phyloP scores from a whole-genome alignment of 2,888 invertebrate species.

The Trichopria drosophilae region DNA sequence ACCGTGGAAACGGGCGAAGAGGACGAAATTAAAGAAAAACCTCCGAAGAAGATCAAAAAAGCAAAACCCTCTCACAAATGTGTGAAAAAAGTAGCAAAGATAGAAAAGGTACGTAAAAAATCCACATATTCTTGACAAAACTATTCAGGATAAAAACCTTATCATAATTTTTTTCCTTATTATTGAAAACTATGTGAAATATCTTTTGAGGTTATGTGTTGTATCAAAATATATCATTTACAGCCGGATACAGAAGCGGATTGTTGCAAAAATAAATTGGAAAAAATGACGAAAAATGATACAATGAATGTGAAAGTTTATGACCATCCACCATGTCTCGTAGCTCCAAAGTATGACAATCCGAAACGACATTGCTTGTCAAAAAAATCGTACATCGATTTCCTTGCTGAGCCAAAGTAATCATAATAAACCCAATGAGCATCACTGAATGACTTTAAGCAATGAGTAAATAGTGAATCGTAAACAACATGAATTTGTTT shows the following conservation, averaged over 20 bases:
- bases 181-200: not conserved
- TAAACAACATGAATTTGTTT: no score
- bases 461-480: no score
- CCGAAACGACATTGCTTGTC: constrained; percentile 46
- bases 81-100: constrained; percentile 18
- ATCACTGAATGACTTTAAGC: constrained; percentile 1
- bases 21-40: constrained; percentile 37
- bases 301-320: constrained; percentile 35
- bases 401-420: constrained; percentile 47
- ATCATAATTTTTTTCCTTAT: not conserved
- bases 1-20: constrained; percentile 41
- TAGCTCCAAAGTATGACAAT: constrained; percentile 36
- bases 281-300: constrained; percentile 19
- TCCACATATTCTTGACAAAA: not conserved
- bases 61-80: not conserved
- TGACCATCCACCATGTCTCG: constrained; percentile 40
- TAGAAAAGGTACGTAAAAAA: not conserved
- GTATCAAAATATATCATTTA: constrained; percentile 15
- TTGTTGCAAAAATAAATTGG: constrained; percentile 36
- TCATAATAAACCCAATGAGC: not conserved
- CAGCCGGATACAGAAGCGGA: no score
- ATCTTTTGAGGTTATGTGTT: not conserved
- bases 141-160: no score
- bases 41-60: constrained; percentile 2
- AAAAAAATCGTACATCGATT: constrained; percentile 44